Base-by-base conservation (phyloP, 2,888 invertebrate genomes). In the Sinotaia quadrata region DNA sequence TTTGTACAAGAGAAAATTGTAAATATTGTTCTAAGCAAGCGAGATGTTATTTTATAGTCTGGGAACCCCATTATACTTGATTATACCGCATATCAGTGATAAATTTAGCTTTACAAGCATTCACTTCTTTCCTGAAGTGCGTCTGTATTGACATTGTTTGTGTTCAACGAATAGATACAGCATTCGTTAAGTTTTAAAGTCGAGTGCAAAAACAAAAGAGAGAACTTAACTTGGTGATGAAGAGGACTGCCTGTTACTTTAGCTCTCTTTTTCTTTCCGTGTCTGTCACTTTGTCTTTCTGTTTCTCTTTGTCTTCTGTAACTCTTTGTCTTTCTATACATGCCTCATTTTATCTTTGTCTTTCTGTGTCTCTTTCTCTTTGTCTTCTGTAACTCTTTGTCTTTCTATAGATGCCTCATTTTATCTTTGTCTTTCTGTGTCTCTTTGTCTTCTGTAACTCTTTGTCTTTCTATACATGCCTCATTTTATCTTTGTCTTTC, bases 311-410 rank as follows among this genome's bases (percentile, higher is more conserved):
- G 24, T 51, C 51, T n/a, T n/a, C n/a, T n/a, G n/a, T n/a, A n/a
- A n/a, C n/a, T 51, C 12, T 51, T 31, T 51, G 10, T 51, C 51
- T 51, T 12, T 21, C 51, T 51, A 15, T 51, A 27, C 31, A 2
- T 51, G 27, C 31, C 51, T 51, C 51, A 29, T 31, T 51, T 31
- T 51, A 10, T 51, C 51, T 51, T 29, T 51, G 12, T 51, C 51
- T 51, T 29, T 51, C 51, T 51, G 12, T 51, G 27, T 21, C 51
- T 51, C 51, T 51, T 10, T 5, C 21, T 51, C 27, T 51, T 8
- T 24, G 24, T 5, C 29, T 8, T 51, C 7, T 27, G 51, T 51
- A 12, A 29, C 10, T 51, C 10, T 51, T 4, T 51, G 21, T 51
- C 27, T 51, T 7, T 51, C 10, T 51, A 12, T 4, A 12, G 27